A percentile compares a stretch with the other conserved stretches of the same genome.
Evolutionary conservation across 2,888 invertebrate genomes (phyloP).

Genomic region (Vandiemenella viatica): DNA sequence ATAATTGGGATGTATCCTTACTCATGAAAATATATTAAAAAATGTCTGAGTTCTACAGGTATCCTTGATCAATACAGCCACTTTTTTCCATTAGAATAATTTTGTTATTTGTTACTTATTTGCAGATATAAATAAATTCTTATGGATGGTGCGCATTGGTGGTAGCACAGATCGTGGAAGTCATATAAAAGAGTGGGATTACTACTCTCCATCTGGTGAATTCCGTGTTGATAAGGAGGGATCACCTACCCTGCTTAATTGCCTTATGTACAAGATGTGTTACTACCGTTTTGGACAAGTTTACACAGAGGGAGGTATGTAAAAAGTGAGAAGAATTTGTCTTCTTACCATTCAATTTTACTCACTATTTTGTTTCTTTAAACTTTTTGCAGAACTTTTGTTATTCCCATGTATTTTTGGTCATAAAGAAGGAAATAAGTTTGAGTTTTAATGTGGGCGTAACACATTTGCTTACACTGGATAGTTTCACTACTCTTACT

Average conservation of each 20-base stretch:
- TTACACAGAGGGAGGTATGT: constrained; percentile 79
- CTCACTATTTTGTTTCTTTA: too few relatives aligned
- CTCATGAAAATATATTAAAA: not conserved
- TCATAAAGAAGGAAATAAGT: too few relatives aligned
- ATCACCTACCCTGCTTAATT: constrained; percentile 80
- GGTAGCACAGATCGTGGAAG: constrained; percentile 89
- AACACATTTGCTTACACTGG: too few relatives aligned
- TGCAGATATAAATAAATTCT: constrained; percentile 92
- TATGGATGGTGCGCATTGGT: constrained; percentile 98
- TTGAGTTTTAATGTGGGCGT: too few relatives aligned
- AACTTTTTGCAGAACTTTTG: too few relatives aligned
- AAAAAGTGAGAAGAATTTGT: not conserved
- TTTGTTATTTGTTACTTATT: constrained; percentile 13
- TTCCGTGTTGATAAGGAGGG: constrained; percentile 93
- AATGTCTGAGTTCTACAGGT: not conserved
- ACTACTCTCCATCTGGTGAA: constrained; percentile 90
- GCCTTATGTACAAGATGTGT: constrained; percentile 99
- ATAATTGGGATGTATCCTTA: too few relatives aligned
- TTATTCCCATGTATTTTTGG: too few relatives aligned
- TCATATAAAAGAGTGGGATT: constrained; percentile 92
- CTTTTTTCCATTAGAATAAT: not conserved
- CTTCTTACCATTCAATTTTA: too few relatives aligned
- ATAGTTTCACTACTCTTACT: too few relatives aligned
- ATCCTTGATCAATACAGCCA: not conserved
- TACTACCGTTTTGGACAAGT: constrained; percentile 95